Evolutionary conservation across 1,140 invertebrate genomes (phyloP).

Genomic region (Drosophila navojoa): DNA sequence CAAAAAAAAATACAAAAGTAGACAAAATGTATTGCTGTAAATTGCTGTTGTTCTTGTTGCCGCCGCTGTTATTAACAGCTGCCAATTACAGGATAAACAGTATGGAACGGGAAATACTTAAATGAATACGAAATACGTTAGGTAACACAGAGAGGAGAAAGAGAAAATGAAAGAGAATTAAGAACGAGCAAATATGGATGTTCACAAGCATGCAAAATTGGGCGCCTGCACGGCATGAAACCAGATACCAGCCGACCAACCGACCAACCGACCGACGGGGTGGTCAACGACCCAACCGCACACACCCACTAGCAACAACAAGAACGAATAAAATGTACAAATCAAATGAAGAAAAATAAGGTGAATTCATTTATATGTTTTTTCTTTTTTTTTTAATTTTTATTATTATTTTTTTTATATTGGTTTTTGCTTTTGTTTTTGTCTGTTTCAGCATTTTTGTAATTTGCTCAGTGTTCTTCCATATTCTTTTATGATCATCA

Average conservation of each 20-base stretch:
- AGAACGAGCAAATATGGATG: slow-evolving; percentile 19
- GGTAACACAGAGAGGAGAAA: slow-evolving; percentile 5
- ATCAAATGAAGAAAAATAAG: slow-evolving; percentile 35
- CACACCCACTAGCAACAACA: slow-evolving; percentile 31
- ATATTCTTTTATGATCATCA: not conserved
- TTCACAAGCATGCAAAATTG: slow-evolving; percentile 58
- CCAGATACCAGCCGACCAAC: not conserved
- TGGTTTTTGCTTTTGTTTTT: slow-evolving; percentile 37
- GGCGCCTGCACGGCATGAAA: slow-evolving; percentile 21
- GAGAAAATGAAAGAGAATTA: slow-evolving; percentile 13
- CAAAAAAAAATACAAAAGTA: slow-evolving; percentile 13
- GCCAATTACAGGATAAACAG: slow-evolving; percentile 5
- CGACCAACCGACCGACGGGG: too few species aligned
- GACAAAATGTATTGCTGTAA: slow-evolving; percentile 18
- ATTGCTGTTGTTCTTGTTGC: slow-evolving; percentile 19
- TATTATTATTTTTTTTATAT: slow-evolving; percentile 35
- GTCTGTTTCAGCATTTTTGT: slow-evolving; percentile 47
- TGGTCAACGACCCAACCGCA: too few species aligned
- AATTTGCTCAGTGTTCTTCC: slow-evolving; percentile 43
- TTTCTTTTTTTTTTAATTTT: slow-evolving; percentile 30
- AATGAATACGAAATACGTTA: not conserved
- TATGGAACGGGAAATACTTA: not conserved
- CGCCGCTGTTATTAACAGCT: not conserved
- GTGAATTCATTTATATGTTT: slow-evolving; percentile 42
- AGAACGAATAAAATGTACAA: slow-evolving; percentile 33